Evolutionary conservation across 2,888 invertebrate species (phyloP), one percentile per base, ranked within the genome.

Genomic region (Azorinus chamasolen): DNA sequence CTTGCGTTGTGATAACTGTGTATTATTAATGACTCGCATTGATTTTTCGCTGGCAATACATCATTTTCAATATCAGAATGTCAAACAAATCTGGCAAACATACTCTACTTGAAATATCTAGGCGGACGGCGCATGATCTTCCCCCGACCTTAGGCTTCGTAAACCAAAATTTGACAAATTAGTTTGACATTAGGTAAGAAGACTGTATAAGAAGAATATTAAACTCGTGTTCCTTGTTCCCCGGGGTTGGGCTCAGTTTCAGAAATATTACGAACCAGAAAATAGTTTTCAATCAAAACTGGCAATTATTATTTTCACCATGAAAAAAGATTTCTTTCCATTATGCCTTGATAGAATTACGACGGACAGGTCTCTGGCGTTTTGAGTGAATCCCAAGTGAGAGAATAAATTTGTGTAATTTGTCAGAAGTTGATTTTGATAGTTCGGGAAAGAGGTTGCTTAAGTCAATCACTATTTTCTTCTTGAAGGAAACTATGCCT

Each of bases 141-240:
- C 48, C 22, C n/a, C 57, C 71, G 75, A 81, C 81, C 81, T 71
- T 50, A 46, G 73, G 65, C 61, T 64, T 68, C 63, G 65, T 69
- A 78, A 78, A 81, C 61, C 69, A 77, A 78, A 78, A 71, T 81
- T 78, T 81, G 81, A 81, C 81, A 78, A 81, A 81, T 81, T 75
- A 72, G 65, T 75, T 75, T 75, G 81, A 81, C 81, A 78, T 78
- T 63, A 78, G 72, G 78, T 77, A 74, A 78, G 77, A 80, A 69
- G 50, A 48, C 39, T 41, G 73, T 50, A 53, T 53, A 50, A 59
- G 51, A 51, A 27, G 61, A 75, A 64, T 72, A 79, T 72, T 68
- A 64, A 72, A 71, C 57, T 64, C 61, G 68, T 75, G 79, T 79
- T 75, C 70, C n/a, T 25, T 24, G 46, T 64, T 70, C 64, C 77